phyloP scores from a whole-genome alignment of 2,888 invertebrate genomes.

The Rhagium mordax region DNA sequence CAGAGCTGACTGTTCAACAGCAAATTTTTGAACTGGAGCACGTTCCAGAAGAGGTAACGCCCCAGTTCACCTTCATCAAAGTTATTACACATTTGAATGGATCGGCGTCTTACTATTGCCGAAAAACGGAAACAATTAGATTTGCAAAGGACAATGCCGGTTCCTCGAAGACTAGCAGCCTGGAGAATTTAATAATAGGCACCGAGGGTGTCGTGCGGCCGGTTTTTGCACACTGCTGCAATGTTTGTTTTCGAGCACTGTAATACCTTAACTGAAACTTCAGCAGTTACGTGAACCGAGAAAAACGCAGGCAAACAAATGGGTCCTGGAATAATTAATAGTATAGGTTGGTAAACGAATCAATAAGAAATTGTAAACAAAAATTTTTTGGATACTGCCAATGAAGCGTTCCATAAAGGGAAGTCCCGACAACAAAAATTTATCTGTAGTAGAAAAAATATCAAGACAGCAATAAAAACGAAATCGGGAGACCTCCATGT shows the following conservation, averaged over 20 bases:
- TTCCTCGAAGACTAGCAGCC: not conserved
- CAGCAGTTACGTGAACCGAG: not conserved
- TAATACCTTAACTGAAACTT: not conserved
- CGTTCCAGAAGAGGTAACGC: too few relatives aligned
- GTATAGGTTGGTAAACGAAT: too few relatives aligned
- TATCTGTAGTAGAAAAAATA: not conserved
- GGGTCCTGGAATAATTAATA: not conserved
- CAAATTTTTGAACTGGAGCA: too few relatives aligned
- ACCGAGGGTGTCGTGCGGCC: not conserved
- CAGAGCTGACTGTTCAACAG: too few relatives aligned
- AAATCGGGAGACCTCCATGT: conserved; percentile 11
- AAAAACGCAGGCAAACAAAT: not conserved
- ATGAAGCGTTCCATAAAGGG: too few relatives aligned
- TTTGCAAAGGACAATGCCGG: not conserved
- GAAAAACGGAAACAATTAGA: not conserved
- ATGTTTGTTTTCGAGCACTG: not conserved
- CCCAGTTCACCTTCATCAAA: not conserved
- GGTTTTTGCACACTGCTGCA: not conserved
- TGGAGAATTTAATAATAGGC: not conserved
- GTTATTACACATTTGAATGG: not conserved
- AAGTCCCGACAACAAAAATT: too few relatives aligned
- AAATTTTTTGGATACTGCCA: too few relatives aligned
- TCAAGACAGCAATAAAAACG: not conserved
- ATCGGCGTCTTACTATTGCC: not conserved
- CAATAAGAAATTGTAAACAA: too few relatives aligned